Evolutionary conservation across 2,888 invertebrate genomes (phyloP).

Genomic region (Diplolepis rosae): DNA sequence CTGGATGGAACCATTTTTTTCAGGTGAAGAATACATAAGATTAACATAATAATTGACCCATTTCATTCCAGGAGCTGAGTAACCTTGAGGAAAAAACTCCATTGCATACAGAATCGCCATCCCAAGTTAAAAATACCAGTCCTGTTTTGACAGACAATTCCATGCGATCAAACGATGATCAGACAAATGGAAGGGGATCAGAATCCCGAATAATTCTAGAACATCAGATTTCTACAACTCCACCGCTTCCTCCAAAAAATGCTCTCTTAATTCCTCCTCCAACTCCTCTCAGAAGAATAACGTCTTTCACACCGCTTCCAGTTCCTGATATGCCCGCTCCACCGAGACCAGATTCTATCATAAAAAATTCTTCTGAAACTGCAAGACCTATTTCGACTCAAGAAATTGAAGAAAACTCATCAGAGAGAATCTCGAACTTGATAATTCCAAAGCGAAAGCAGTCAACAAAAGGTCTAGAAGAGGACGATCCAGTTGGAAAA

Average conservation of each 20-base stretch:
- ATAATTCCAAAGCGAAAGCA: constrained; percentile 59
- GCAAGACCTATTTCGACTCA: constrained; percentile 33
- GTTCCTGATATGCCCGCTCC: constrained; percentile 70
- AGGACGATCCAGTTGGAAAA: constrained; percentile 83
- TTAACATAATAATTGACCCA: background rate
- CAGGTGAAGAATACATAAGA: too few relatives aligned
- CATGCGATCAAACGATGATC: constrained; percentile 25
- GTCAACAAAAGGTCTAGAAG: constrained; percentile 80
- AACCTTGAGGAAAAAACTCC: constrained; percentile 64
- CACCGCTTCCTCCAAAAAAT: constrained; percentile 71
- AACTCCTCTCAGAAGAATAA: constrained; percentile 67
- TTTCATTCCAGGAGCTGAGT: constrained; percentile 57
- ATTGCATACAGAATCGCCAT: constrained; percentile 44
- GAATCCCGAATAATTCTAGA: constrained; percentile 53
- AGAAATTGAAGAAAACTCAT: constrained; percentile 44
- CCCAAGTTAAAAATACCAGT: constrained; percentile 1
- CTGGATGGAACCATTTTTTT: too few relatives aligned
- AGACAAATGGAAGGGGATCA: constrained; percentile 39
- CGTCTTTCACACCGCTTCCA: constrained; percentile 63
- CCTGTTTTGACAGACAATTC: constrained; percentile 18
- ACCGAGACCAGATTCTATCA: constrained; percentile 67
- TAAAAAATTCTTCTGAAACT: constrained; percentile 40
- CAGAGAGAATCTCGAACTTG: constrained; percentile 49
- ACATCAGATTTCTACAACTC: constrained; percentile 65
- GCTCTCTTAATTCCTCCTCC: constrained; percentile 67